These are phyloP conservation scores for rabbit (Oryctolagus cuniculus) DNA, from an alignment of 2,113 vertebrate species.

Conservation along the genomic window mOryCun1.1 NC_091442.1:39352001-39352500, in stretches of 20 bases:
- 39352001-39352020: neutral
- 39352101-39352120: conserved; percentile 39
- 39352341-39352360: neutral
- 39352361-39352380: neutral
- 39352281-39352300: neutral
- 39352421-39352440: neutral
- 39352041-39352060: neutral
- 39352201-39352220: neutral
- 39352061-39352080: neutral
- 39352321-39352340: neutral
- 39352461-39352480: conserved; percentile 38
- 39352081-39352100: neutral
- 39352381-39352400: neutral
- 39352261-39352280: conserved; percentile 6
- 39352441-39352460: neutral
- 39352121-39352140: neutral
- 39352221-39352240: neutral
- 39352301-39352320: neutral
- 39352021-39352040: neutral
- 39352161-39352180: neutral
- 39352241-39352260: neutral
- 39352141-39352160: neutral
- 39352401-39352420: neutral
- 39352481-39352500: neutral
- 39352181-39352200: neutral